phyloP scores from a whole-genome alignment of 2,113 vertebrate genomes.

The Mustelus asterias region DNA sequence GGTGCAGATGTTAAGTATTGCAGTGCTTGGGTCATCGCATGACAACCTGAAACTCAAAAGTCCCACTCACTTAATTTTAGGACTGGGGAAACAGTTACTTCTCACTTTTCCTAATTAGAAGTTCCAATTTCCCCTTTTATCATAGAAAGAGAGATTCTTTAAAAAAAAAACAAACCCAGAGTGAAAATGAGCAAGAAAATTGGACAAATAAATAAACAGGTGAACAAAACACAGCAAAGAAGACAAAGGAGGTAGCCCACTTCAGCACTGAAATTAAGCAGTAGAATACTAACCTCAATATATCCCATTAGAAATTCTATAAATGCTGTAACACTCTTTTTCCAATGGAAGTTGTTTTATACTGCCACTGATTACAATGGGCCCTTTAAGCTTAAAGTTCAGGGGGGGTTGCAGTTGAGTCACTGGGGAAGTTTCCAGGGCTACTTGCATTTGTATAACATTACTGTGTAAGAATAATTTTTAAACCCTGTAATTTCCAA shows the following conservation, averaged over 20 bases:
- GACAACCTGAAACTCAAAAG: neutral
- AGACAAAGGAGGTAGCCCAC: neutral
- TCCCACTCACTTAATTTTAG: neutral
- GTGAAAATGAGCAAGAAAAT: neutral
- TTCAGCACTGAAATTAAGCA: neutral
- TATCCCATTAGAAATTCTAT: neutral
- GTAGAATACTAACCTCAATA: neutral
- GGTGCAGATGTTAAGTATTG: neutral
- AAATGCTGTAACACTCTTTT: neutral
- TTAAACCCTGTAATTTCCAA: neutral
- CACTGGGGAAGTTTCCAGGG: neutral
- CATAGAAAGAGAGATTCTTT: neutral
- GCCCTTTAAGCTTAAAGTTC: neutral
- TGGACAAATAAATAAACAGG: neutral
- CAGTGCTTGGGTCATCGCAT: neutral
- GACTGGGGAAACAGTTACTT: neutral
- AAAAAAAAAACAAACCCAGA: neutral
- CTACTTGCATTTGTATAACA: neutral
- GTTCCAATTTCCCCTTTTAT: neutral
- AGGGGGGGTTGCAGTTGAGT: neutral
- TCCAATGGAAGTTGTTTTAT: neutral
- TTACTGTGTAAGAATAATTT: neutral
- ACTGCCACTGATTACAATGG: neutral
- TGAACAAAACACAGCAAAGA: neutral
- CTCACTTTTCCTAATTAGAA: neutral